phyloP scores from a whole-genome alignment of 1,140 invertebrate species.

The Drosophila sechellia region DNA sequence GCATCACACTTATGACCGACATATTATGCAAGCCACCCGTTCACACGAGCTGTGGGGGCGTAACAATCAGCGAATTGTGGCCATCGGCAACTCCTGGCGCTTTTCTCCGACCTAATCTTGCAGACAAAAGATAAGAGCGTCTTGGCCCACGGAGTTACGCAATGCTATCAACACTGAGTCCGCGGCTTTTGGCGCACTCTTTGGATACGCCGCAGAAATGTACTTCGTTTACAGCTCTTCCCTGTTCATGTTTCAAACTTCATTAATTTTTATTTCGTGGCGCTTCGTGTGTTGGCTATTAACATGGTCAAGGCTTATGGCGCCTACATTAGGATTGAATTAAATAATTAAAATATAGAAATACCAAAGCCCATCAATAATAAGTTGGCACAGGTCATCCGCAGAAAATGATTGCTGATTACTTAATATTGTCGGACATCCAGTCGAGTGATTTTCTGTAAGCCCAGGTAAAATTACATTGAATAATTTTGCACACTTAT shows the following conservation, averaged over 20 bases:
- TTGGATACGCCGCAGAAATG: slow-evolving; percentile 18
- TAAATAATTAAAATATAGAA: slow-evolving; percentile 67
- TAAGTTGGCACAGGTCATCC: slow-evolving; percentile 26
- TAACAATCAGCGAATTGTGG: slow-evolving; percentile 6
- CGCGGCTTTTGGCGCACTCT: slow-evolving; percentile 32
- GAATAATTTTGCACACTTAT: neutral
- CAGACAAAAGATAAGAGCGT: slow-evolving; percentile 18
- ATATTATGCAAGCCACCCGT: slow-evolving; percentile 29
- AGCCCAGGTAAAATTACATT: neutral
- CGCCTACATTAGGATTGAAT: slow-evolving; percentile 46
- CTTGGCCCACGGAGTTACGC: slow-evolving; percentile 25
- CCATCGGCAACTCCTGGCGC: slow-evolving; percentile 15
- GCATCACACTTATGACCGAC: slow-evolving; percentile 27
- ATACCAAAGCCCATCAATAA: slow-evolving; percentile 16
- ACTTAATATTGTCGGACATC: slow-evolving; percentile 18
- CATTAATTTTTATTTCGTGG: slow-evolving; percentile 59
- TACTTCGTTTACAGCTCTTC: slow-evolving; percentile 21
- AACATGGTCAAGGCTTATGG: slow-evolving; percentile 67
- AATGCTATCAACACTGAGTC: slow-evolving; percentile 45
- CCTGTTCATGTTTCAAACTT: slow-evolving; percentile 35
- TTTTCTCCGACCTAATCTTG: slow-evolving; percentile 27
- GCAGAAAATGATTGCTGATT: slow-evolving; percentile 23
- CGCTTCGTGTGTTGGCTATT: slow-evolving; percentile 55
- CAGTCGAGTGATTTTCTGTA: slow-evolving; percentile 17
- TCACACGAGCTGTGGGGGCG: slow-evolving; percentile 13